phyloP scores from a whole-genome alignment of 1,140 invertebrate genomes.

The silkworm (Bombyx mori) region DNA sequence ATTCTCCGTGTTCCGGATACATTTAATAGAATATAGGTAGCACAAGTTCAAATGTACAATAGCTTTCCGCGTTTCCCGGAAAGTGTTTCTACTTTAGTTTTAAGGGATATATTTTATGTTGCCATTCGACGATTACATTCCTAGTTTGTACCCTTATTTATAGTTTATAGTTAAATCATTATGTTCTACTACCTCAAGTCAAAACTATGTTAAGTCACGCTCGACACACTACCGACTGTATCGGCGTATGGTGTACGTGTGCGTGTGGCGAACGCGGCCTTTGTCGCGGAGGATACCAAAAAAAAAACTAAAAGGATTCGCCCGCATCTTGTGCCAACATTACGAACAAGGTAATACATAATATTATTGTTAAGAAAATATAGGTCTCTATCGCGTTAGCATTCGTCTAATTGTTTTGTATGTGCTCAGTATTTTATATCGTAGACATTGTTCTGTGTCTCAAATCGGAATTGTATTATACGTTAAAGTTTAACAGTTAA shows the following conservation, averaged over 20 bases:
- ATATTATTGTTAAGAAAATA: constrained; percentile 43
- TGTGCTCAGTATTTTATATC: constrained; percentile 67
- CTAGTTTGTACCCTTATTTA: constrained; percentile 58
- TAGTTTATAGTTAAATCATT: constrained; percentile 59
- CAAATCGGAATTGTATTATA: constrained; percentile 65
- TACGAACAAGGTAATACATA: constrained; percentile 53
- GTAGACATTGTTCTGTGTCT: constrained; percentile 45
- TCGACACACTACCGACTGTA: constrained; percentile 37
- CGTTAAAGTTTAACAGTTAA: constrained; percentile 69
- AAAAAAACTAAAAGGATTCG: constrained; percentile 44
- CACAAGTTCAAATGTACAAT: no score
- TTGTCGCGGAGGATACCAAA: constrained; percentile 48
- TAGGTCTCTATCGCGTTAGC: constrained; percentile 52
- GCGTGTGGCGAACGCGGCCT: constrained; percentile 1
- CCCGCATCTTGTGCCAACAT: constrained; percentile 58
- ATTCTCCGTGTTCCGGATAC: no score
- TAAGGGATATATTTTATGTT: constrained; percentile 57
- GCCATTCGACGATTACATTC: constrained; percentile 64
- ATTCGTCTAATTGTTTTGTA: constrained; percentile 62
- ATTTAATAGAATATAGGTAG: no score
- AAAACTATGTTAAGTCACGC: constrained; percentile 57
- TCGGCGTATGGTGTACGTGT: constrained; percentile 5
- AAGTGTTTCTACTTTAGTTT: constrained; percentile 42
- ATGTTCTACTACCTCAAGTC: constrained; percentile 65
- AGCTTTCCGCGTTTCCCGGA: no score